Base-by-base conservation (phyloP, 2,797 vertebrate species). In the Fratercula arctica region DNA sequence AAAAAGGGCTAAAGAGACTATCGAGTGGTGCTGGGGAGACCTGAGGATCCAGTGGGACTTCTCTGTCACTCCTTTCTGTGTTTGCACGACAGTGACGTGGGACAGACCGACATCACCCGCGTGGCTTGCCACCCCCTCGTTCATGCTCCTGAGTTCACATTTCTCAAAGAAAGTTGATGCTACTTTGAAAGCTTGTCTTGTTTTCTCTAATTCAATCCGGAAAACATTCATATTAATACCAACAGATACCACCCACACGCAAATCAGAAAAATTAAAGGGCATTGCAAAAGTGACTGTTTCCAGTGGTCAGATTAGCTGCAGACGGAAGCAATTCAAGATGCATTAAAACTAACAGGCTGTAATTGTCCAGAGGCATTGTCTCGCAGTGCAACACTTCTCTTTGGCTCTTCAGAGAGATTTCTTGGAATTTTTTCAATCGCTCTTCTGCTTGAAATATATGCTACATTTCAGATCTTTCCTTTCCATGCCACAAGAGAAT, bases 321-420 rank as follows among this genome's bases (percentile, higher is more conserved):
- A 95, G 96, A 83, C 74, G 89, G 97, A 97, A 97, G 95, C 96
- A 97, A 92, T 96, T 86, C 13, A 48, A 79, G 83, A 85, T 79
- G 79, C 85, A 89, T 92, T 95, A 94, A 82, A 93, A 63, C 86
- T 86, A 94, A 88, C 68, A 78, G 90, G 86, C 89, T 90, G 80
- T 91, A 73, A 79, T 70, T 93, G 90, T 96, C 91, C 78, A 85
- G 85, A 93, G 72, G 76, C 75, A 90, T 75, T 87, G 72, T 94
- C 87, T 92, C 3, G 3, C 84, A 60, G n/a, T 19, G 80, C 64
- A 75, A 51, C 92, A 33, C 88, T 96, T 48, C 84, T 91, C 73
- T 78, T 37, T 83, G 85, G 92, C 51, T 72, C 70, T 43, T 94
- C 93, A 85, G 90, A 86, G 80, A 69, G 80, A 21, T 91, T 90